Percentiles rank a stretch among this genome's conserved stretches.
phyloP scores from a whole-genome alignment of 2,888 invertebrate genomes.

The Lasioglossum villosulum region DNA sequence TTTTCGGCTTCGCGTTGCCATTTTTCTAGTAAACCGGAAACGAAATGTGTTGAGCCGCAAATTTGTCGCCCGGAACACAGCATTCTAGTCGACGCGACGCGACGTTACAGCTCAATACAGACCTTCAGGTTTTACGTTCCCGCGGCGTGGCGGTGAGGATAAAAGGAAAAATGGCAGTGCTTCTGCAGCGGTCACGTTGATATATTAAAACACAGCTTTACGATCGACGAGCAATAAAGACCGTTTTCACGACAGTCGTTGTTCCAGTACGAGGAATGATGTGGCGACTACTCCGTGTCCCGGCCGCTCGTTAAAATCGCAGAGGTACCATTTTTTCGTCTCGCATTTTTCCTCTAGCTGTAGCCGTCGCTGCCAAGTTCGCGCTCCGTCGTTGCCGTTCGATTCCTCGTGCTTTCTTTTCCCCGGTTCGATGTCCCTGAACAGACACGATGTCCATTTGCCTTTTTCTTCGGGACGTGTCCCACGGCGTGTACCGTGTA shows the following conservation, averaged over 20 bases:
- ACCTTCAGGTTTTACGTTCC: conserved; percentile 16
- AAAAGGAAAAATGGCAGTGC: conserved; percentile 31
- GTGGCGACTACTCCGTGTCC: conserved; percentile 70
- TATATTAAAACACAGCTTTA: conserved; percentile 72
- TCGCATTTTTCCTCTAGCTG: conserved; percentile 29
- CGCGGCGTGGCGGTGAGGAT: background rate
- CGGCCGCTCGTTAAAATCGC: conserved; percentile 74
- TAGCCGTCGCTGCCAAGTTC: background rate
- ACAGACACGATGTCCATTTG: conserved; percentile 14
- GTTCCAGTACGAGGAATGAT: conserved; percentile 49
- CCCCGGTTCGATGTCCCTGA: conserved; percentile 16
- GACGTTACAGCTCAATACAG: conserved; percentile 38
- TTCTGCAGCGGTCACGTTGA: conserved; percentile 37
- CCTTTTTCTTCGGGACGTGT: conserved; percentile 6
- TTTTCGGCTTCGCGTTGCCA: background rate
- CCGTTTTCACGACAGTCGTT: conserved; percentile 76
- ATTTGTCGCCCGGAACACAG: conserved; percentile 27
- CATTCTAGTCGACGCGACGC: background rate
- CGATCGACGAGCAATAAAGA: conserved; percentile 78
- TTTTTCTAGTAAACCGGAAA: conserved; percentile 13
- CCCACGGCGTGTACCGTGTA: background rate
- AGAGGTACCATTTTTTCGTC: conserved; percentile 45
- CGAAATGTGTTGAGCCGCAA: conserved; percentile 11
- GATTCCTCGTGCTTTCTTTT: conserved; percentile 5
- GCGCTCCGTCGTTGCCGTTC: conserved; percentile 26